Evolutionary conservation across 2,888 invertebrate genomes (phyloP).

Genomic region (Calameuta filiformis): DNA sequence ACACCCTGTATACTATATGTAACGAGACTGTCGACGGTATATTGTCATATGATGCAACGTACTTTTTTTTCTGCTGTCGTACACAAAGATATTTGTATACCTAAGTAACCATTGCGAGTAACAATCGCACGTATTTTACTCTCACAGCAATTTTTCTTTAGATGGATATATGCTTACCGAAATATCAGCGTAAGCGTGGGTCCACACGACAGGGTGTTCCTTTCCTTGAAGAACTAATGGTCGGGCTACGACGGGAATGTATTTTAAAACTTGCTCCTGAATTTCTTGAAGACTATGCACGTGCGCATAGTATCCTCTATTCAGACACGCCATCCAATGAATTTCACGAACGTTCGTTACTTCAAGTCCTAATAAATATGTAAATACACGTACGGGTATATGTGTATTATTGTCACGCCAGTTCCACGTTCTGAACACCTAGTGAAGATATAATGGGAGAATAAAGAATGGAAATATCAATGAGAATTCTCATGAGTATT

Average conservation of each 20-base stretch:
- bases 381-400: conserved; percentile 92
- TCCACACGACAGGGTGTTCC: conserved; percentile 91
- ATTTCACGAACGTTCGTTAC: conserved; percentile 90
- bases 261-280: conserved; percentile 94
- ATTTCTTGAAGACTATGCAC: conserved; percentile 96
- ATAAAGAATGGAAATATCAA: neutral
- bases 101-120: neutral
- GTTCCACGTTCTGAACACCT: conserved; percentile 84
- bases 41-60: neutral
- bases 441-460: neutral
- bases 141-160: neutral
- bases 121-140: neutral
- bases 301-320: conserved; percentile 95
- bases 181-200: conserved; percentile 90
- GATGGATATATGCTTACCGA: conserved; percentile 71
- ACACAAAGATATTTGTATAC: neutral
- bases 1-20: neutral
- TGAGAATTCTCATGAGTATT: neutral
- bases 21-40: neutral
- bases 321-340: conserved; percentile 94
- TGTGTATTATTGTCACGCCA: conserved; percentile 75
- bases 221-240: conserved; percentile 81
- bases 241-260: conserved; percentile 92
- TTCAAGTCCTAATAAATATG: conserved; percentile 94
- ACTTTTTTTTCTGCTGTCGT: neutral